A percentile compares a stretch with the other conserved stretches of the same genome.
These are phyloP conservation scores for Halichoerus grypus DNA, from an alignment of 2,113 vertebrate genomes.

Conservation along the genomic window DNA sequence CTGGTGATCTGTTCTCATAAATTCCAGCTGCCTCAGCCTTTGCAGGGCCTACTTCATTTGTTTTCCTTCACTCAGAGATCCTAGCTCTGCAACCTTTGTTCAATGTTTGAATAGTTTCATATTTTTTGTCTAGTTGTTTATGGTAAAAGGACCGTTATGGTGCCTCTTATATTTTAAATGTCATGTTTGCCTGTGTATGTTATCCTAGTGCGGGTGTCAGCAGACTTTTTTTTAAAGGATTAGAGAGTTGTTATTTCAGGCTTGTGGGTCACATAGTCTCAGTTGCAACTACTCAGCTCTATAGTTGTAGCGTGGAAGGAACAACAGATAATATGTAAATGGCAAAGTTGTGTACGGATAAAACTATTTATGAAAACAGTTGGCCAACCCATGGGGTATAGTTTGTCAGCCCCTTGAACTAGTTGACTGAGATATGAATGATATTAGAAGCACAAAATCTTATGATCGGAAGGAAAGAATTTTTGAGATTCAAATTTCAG, in stretches of 20 bases:
- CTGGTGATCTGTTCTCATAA: background rate
- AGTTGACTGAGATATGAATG: slow-evolving; percentile 7
- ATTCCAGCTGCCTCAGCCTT: background rate
- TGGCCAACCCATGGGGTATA: background rate
- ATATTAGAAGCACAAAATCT: background rate
- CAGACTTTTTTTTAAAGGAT: background rate
- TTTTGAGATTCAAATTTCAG: background rate
- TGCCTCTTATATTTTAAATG: slow-evolving; percentile 27
- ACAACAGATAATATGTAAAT: background rate
- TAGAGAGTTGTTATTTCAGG: slow-evolving; percentile 39
- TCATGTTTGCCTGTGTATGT: slow-evolving; percentile 4
- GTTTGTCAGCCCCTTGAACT: background rate
- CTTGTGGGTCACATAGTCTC: background rate
- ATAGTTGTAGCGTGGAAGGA: background rate
- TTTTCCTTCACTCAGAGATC: background rate
- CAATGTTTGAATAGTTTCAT: background rate
- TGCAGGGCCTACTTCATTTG: background rate
- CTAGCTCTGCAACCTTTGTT: background rate
- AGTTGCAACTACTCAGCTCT: background rate
- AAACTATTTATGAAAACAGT: slow-evolving; percentile 21
- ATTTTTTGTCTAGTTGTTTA: slow-evolving; percentile 26
- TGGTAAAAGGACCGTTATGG: background rate
- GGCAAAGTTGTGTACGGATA: background rate
- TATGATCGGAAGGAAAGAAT: background rate
- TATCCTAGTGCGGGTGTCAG: background rate